Conservation (phyloP, 2,888 invertebrate species). For the Xylota segnis region DNA sequence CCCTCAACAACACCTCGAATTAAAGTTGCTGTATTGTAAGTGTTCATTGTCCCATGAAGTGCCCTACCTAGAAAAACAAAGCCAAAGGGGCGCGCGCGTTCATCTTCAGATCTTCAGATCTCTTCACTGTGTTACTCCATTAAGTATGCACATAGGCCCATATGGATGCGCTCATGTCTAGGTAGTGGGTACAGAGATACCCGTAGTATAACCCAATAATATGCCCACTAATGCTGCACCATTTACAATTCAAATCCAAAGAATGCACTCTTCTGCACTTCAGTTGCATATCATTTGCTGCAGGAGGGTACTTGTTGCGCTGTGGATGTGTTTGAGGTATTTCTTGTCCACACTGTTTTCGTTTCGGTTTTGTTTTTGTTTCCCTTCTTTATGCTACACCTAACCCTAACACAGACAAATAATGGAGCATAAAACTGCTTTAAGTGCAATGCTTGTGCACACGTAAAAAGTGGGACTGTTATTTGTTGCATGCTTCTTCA, state of each 20-base stretch:
- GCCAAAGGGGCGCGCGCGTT: slow-evolving; percentile 25
- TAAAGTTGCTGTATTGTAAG: slow-evolving; percentile 25
- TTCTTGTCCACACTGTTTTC: not conserved
- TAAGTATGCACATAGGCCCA: not conserved
- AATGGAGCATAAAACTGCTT: slow-evolving; percentile 49
- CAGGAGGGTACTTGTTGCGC: not conserved
- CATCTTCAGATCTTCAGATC: slow-evolving; percentile 5
- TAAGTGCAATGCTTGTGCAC: slow-evolving; percentile 47
- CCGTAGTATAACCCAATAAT: slow-evolving; percentile 38
- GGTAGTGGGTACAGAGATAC: slow-evolving; percentile 13
- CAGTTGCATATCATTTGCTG: slow-evolving; percentile 40
- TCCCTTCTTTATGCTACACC: slow-evolving; percentile 4
- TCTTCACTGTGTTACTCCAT: slow-evolving; percentile 23
- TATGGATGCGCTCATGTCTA: slow-evolving; percentile 12
- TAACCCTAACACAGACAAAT: slow-evolving; percentile 9
- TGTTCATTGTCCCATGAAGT: slow-evolving; percentile 60
- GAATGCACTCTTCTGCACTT: slow-evolving; percentile 36
- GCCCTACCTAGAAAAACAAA: slow-evolving; percentile 29
- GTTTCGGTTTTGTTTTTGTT: slow-evolving; percentile 36
- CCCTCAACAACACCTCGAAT: slow-evolving; percentile 44
- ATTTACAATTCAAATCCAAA: slow-evolving; percentile 58
- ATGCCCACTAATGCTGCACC: slow-evolving; percentile 41
- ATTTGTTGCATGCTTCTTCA: slow-evolving; percentile 41
- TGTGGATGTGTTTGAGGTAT: not conserved
- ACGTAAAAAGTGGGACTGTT: slow-evolving; percentile 28